These are phyloP conservation scores for Erpetoichthys calabaricus DNA, from an alignment of 2,797 vertebrate species.

Conservation along the genomic window DNA sequence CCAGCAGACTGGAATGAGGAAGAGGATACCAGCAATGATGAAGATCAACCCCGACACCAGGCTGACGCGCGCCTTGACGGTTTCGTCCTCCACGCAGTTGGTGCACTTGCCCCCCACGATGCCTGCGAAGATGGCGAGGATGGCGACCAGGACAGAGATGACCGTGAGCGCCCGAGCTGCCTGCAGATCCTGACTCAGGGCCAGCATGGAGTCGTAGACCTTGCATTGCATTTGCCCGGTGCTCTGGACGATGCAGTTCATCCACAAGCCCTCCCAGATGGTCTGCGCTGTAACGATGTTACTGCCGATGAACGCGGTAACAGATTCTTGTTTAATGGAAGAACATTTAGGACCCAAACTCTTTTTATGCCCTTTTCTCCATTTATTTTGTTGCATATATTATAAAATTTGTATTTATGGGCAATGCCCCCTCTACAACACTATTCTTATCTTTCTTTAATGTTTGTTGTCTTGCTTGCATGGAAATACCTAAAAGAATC, in stretches of 20 bases:
- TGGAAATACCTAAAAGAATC: too few species aligned
- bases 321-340: too few species aligned
- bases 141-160: constrained; percentile 57
- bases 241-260: constrained; percentile 85
- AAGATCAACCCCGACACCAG: constrained; percentile 57
- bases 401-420: too few species aligned
- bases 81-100: constrained; percentile 76
- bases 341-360: too few species aligned
- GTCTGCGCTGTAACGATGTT: constrained; percentile 77
- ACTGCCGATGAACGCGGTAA: constrained; percentile 67
- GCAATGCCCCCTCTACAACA: too few species aligned
- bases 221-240: constrained; percentile 94
- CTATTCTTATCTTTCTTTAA: too few species aligned
- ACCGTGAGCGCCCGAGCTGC: constrained; percentile 69
- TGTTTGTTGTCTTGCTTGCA: too few species aligned
- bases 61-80: constrained; percentile 58
- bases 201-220: constrained; percentile 79
- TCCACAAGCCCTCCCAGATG: constrained; percentile 86
- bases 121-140: constrained; percentile 57
- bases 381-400: too few species aligned
- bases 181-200: constrained; percentile 65
- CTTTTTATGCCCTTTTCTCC: too few species aligned
- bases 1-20: constrained; percentile 76
- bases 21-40: constrained; percentile 55
- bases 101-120: constrained; percentile 79